These are phyloP conservation scores for Cinclus mexicanus DNA, from an alignment of 2,113 vertebrate genomes.

Conservation along the genomic window DNA sequence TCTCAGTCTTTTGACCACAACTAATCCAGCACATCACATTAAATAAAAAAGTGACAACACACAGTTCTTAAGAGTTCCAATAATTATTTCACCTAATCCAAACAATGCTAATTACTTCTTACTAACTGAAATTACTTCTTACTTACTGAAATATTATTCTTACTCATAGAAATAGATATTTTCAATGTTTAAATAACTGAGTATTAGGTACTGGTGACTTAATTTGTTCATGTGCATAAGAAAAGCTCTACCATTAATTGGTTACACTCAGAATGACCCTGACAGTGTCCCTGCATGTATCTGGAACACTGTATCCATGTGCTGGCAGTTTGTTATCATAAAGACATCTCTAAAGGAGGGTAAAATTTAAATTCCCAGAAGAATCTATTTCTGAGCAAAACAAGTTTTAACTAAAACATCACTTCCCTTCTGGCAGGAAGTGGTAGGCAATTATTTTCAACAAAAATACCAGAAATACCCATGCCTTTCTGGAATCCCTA, in stretches of 20 bases:
- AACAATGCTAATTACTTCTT: not conserved
- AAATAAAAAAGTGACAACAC: not conserved
- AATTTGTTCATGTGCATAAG: not conserved
- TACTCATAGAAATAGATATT: not conserved
- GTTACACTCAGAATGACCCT: not conserved
- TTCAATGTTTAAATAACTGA: not conserved
- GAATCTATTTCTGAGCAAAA: not conserved
- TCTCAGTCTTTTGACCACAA: not conserved
- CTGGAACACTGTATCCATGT: not conserved
- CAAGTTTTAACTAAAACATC: not conserved
- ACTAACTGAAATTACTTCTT: not conserved
- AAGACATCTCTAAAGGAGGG: not conserved
- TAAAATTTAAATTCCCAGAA: not conserved
- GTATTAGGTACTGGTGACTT: not conserved
- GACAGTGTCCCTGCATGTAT: not conserved
- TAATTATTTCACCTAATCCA: not conserved
- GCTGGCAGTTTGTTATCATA: not conserved
- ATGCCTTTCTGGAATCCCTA: not conserved
- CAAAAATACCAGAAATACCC: not conserved
- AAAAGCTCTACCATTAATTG: not conserved
- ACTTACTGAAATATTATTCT: not conserved
- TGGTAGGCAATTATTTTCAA: not conserved
- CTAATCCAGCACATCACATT: not conserved
- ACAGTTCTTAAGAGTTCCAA: not conserved
- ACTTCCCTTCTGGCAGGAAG: not conserved